Percentiles rank a stretch among this genome's conserved stretches.
Evolutionary conservation across 2,797 vertebrate species (phyloP).

Genomic region (Etheostoma perlongum): DNA sequence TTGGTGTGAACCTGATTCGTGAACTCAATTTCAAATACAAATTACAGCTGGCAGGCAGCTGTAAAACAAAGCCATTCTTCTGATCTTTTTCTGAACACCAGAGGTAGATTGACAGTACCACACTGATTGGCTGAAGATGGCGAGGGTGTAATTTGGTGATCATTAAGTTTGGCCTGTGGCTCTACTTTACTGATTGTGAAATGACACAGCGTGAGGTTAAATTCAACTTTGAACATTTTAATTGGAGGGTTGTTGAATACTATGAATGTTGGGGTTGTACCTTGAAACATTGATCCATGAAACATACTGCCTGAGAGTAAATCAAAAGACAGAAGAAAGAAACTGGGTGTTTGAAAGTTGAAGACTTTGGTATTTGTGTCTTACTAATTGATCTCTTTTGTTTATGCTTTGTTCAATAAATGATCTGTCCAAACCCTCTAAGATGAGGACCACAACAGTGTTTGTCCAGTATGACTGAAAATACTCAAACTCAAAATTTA

Average conservation of each 20-base stretch:
- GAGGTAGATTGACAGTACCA: slow-evolving; percentile 40
- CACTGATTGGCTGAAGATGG: slow-evolving; percentile 50
- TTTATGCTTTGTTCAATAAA: slow-evolving; percentile 37
- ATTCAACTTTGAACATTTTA: slow-evolving; percentile 22
- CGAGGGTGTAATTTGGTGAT: slow-evolving; percentile 38
- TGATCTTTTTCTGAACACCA: slow-evolving; percentile 45
- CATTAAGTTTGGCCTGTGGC: not conserved
- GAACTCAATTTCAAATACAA: not conserved
- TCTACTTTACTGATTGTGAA: slow-evolving; percentile 25
- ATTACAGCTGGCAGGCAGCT: slow-evolving; percentile 3
- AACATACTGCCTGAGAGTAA: not conserved
- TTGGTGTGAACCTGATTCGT: not conserved
- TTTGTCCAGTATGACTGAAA: slow-evolving; percentile 1
- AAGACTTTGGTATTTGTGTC: not conserved
- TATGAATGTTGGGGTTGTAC: not conserved
- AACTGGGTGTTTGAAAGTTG: not conserved
- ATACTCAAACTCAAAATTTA: slow-evolving; percentile 18
- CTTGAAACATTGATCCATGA: not conserved
- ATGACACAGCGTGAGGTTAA: slow-evolving; percentile 4
- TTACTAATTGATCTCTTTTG: slow-evolving; percentile 23
- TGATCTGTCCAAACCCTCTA: not conserved
- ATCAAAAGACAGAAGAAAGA: not conserved
- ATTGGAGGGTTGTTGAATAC: not conserved
- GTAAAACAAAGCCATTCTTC: slow-evolving; percentile 32
- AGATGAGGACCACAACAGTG: not conserved